Evolutionary conservation across 2,888 invertebrate genomes (phyloP).

Genomic region (Stegana nigrithorax): DNA sequence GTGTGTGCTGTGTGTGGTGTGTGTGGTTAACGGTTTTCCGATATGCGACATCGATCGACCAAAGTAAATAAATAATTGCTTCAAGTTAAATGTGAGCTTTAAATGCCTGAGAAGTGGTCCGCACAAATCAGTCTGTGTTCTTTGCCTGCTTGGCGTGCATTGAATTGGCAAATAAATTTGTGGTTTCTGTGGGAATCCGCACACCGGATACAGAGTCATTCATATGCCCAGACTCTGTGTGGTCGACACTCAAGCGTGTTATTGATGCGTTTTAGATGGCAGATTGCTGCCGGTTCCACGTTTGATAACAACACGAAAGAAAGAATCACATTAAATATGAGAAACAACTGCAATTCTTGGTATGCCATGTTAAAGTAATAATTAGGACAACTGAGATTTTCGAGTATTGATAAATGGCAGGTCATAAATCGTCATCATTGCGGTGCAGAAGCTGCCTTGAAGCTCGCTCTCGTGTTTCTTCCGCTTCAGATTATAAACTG

Average conservation of each 20-base stretch:
- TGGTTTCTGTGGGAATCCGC: background rate
- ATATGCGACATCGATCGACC: background rate
- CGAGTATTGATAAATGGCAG: background rate
- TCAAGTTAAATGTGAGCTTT: background rate
- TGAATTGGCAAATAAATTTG: slow-evolving; percentile 10
- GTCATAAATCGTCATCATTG: background rate
- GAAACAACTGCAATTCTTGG: background rate
- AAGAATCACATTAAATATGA: background rate
- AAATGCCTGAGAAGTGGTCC: background rate
- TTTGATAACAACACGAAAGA: background rate
- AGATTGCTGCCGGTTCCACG: background rate
- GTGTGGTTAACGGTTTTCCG: slow-evolving; percentile 4
- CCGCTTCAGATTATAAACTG: too few species aligned
- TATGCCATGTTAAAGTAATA: background rate
- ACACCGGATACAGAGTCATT: too few species aligned
- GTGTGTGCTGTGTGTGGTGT: background rate
- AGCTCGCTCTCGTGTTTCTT: too few species aligned
- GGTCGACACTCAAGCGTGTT: slow-evolving; percentile 3
- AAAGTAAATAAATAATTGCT: slow-evolving; percentile 7
- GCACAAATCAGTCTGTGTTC: background rate
- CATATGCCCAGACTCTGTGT: background rate
- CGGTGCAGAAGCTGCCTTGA: background rate
- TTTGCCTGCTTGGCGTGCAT: too few species aligned
- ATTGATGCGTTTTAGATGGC: background rate
- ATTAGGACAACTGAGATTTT: background rate